Percentiles rank a stretch among this genome's conserved stretches.
Evolutionary conservation across 2,888 invertebrate species (phyloP).

Genomic region (Drosophila recens): DNA sequence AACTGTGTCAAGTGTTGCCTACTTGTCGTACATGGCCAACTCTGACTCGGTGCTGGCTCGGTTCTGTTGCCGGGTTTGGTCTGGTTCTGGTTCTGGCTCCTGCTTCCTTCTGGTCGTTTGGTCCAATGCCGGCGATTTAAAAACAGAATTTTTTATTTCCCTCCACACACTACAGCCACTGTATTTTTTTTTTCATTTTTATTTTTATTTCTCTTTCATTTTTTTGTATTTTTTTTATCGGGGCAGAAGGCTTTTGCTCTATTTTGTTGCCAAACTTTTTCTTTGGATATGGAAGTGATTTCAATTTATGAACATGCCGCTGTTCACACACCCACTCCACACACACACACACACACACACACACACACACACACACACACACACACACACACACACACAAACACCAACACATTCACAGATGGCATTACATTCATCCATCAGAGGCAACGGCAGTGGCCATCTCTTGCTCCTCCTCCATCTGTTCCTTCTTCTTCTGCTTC

Average conservation of each 20-base stretch:
- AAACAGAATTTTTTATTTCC: slow-evolving; percentile 79
- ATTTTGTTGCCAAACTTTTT: slow-evolving; percentile 78
- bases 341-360: slow-evolving; percentile 15
- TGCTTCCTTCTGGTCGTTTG: slow-evolving; percentile 21
- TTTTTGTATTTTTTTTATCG: slow-evolving; percentile 27
- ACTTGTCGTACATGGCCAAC: slow-evolving; percentile 77
- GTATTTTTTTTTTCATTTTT: slow-evolving; percentile 19
- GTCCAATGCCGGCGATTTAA: slow-evolving; percentile 61
- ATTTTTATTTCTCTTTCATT: slow-evolving; percentile 24
- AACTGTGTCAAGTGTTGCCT: slow-evolving; percentile 83
- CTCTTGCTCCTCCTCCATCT: slow-evolving; percentile 21
- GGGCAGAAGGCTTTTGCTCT: slow-evolving; percentile 46
- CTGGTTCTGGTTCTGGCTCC: slow-evolving; percentile 2
- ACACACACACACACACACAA: too few relatives aligned
- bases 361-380: too few relatives aligned
- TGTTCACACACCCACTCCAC: slow-evolving; percentile 70
- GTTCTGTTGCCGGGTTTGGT: not conserved
- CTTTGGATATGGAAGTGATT: slow-evolving; percentile 83
- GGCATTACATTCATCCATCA: slow-evolving; percentile 68
- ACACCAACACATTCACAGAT: slow-evolving; percentile 41
- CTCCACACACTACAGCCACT: slow-evolving; percentile 26
- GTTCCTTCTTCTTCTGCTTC: slow-evolving; percentile 12
- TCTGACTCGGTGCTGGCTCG: slow-evolving; percentile 27
- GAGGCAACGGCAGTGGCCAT: slow-evolving; percentile 49
- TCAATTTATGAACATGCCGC: slow-evolving; percentile 84